These are phyloP conservation scores for Phrynosoma blainvillii DNA, from an alignment of 2,113 vertebrate species.

Conservation along the genomic window DNA sequence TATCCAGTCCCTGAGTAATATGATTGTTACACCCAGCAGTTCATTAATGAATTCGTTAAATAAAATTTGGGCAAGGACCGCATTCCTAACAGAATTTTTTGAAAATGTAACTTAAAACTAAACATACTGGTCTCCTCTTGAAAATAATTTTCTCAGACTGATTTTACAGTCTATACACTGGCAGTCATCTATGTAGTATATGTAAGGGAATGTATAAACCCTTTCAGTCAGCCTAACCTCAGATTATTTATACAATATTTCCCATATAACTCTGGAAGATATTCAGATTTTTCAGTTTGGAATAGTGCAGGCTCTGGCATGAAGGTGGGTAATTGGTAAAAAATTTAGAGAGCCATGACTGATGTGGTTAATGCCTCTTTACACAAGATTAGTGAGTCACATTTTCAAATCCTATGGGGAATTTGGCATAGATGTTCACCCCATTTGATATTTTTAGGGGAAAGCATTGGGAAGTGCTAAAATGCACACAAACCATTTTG, in stretches of 20 bases:
- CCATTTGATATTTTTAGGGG: conserved; percentile 57
- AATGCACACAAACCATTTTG: conserved; percentile 42
- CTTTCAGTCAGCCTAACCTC: background rate
- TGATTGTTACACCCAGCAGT: background rate
- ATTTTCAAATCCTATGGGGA: conserved; percentile 67
- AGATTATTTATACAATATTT: background rate
- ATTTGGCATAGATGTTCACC: conserved; percentile 63
- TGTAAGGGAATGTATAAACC: background rate
- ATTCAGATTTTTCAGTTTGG: conserved; percentile 29
- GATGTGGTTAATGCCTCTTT: conserved; percentile 65
- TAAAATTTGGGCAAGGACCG: background rate
- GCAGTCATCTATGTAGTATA: background rate
- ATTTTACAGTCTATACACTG: background rate
- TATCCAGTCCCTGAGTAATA: background rate
- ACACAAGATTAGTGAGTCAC: conserved; percentile 68
- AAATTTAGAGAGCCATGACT: conserved; percentile 58
- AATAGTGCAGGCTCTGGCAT: background rate
- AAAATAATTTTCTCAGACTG: background rate
- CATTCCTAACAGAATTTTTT: background rate
- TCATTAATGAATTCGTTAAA: background rate
- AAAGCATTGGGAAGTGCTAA: conserved; percentile 58
- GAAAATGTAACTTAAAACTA: background rate
- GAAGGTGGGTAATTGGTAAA: conserved; percentile 40
- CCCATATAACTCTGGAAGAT: conserved; percentile 9
- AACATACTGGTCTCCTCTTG: background rate